Evolutionary conservation across 2,888 invertebrate genomes (phyloP), one percentile per base, ranked within the genome.

Genomic region (Agrotis clavis): DNA sequence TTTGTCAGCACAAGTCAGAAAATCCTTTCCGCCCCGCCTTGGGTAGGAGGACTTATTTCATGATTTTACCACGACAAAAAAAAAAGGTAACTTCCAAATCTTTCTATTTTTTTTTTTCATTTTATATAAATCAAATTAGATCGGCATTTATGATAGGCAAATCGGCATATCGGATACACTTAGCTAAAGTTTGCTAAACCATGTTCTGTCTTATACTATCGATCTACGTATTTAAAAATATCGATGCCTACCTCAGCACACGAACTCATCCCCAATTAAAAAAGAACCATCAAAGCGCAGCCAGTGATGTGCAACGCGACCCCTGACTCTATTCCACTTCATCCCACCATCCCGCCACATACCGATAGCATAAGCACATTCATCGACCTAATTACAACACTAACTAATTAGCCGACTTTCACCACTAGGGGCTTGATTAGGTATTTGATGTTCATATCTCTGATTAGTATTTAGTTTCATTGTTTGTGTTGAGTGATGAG

Each of bases 231-330:
- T 53, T 51, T 18, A 35, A 18, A 11, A 16, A 41, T 11, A 41
- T 9, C 5, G 41, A 41, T 41, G 41, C 4, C 18, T 21, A 56
- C 18, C 13, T 4, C 19, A 48, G 14, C 9, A 25, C 4, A 45
- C 64, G 21, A 41, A 25, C 16, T 71, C 71, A 19, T 4, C 16
- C n/a, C 21, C 57, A 25, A 41, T 51, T 41, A 41, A 45, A 61
- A 74, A 54, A 47, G 57, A 45, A 5, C n/a, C 19, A 45, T 57
- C 65, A 68, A 80, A 65, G 62, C 50, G 62, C 50, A 53, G 11
- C 19, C 81, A 75, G 68, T 78, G 81, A 80, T 66, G 76, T 66
- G 81, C 35, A 59, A 35, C 68, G 25, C 62, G 67, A 75, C 50
- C 30, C 19, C 53, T 80, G 78, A 65, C 76, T 62, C 47, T 50